phyloP scores from a whole-genome alignment of 2,797 vertebrate genomes.

The Delichon dasypus region DNA sequence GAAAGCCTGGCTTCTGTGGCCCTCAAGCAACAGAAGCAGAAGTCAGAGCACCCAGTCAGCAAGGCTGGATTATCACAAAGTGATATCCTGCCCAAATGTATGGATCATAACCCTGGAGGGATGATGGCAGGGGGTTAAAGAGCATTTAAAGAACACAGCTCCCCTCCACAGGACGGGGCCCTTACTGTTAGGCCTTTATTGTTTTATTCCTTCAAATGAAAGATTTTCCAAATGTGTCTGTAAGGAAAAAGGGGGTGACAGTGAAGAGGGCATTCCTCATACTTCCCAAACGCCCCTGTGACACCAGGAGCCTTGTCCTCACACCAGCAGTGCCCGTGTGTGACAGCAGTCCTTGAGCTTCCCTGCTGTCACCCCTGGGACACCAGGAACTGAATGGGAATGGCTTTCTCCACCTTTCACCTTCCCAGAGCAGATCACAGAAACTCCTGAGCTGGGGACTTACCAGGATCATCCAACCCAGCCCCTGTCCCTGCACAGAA shows the following conservation, averaged over 20 bases:
- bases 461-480: fast-evolving
- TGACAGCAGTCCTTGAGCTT: not conserved
- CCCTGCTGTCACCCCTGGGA: not conserved
- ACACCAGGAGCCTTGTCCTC: not conserved
- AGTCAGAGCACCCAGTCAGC: not conserved
- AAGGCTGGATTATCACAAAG: no score
- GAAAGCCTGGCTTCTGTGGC: not conserved
- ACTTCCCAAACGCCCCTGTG: not conserved
- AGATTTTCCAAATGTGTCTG: not conserved
- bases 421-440: not conserved
- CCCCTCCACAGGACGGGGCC: not conserved
- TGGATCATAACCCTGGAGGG: not conserved
- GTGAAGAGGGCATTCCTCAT: not conserved
- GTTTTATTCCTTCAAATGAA: not conserved
- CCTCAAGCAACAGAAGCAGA: not conserved
- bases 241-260: not conserved
- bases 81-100: not conserved
- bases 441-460: not conserved
- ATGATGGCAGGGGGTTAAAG: not conserved
- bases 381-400: not conserved
- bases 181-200: not conserved
- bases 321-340: not conserved
- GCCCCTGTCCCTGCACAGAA: fast-evolving
- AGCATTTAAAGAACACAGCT: not conserved
- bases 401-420: not conserved